A percentile compares a stretch with the other conserved stretches of the same genome.
phyloP scores from a whole-genome alignment of 1,140 invertebrate species.

The Rhyacophila brunnea region DNA sequence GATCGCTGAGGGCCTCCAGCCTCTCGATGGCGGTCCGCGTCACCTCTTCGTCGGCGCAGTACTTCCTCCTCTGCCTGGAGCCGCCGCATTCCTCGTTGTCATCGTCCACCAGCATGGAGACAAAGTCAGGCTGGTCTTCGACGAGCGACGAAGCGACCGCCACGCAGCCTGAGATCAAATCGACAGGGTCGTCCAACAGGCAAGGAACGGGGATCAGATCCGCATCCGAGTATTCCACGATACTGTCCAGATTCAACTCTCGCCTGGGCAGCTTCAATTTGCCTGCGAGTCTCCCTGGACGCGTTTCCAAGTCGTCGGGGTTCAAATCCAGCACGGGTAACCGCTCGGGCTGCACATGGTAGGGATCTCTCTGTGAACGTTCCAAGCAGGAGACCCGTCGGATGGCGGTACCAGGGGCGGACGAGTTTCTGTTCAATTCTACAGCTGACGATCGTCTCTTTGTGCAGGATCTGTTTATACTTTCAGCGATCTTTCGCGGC shows the following conservation, averaged over 20 bases:
- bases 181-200: not conserved
- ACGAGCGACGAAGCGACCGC: constrained; percentile 12
- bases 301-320: constrained; percentile 6
- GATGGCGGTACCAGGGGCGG: constrained; percentile 9
- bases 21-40: constrained; percentile 46
- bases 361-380: constrained; percentile 1
- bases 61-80: constrained; percentile 8
- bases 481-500: not conserved
- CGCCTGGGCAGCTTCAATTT: not conserved
- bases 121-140: constrained; percentile 32
- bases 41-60: not conserved
- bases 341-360: not conserved
- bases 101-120: constrained; percentile 32
- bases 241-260: not conserved
- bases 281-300: not conserved
- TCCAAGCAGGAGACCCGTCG: constrained; percentile 17
- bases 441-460: constrained; percentile 27
- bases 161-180: constrained; percentile 17
- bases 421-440: constrained; percentile 15
- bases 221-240: not conserved
- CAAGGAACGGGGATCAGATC: not conserved
- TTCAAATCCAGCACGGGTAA: constrained; percentile 9
- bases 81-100: constrained; percentile 10
- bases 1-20: constrained; percentile 48
- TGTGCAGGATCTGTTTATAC: constrained; percentile 7